Percentiles rank a stretch among this genome's conserved stretches.
These are phyloP conservation scores for Nansenia antarctica DNA, from an alignment of 2,113 vertebrate genomes.

Conservation along the genomic window DNA sequence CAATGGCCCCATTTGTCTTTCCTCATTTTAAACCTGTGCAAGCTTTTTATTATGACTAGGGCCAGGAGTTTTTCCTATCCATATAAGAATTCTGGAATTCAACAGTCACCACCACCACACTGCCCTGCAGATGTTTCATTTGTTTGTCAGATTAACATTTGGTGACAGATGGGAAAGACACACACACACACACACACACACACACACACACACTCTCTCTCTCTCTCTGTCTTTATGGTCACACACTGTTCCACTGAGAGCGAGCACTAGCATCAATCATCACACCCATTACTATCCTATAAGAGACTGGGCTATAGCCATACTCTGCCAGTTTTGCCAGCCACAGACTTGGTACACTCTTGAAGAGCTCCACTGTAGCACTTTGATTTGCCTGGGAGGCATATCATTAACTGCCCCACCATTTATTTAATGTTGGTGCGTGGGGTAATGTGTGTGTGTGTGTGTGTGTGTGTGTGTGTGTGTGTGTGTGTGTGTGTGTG, in stretches of 20 bases:
- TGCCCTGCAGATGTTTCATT: constrained; percentile 63
- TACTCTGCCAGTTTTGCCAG: constrained; percentile 23
- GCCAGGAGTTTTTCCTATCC: no score
- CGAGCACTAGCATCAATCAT: constrained; percentile 20
- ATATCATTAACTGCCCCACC: neutral
- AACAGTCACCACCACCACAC: constrained; percentile 7
- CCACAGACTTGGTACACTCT: neutral
- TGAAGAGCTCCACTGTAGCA: neutral
- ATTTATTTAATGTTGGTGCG: neutral
- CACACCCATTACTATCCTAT: constrained; percentile 24
- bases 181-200: constrained; percentile 31
- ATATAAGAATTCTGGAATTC: no score
- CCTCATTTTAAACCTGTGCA: no score
- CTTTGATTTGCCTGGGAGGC: constrained; percentile 17
- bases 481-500: no score
- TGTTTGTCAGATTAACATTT: constrained; percentile 57
- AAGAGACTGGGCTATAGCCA: constrained; percentile 36
- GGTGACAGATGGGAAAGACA: constrained; percentile 56
- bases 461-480: constrained; percentile 27
- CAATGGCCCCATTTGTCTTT: no score
- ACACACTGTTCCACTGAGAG: constrained; percentile 32
- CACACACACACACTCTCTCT: constrained; percentile 18
- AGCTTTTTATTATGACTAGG: no score
- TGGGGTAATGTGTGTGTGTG: constrained; percentile 18
- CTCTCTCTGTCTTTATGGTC: no score